Evolutionary conservation across 2,888 invertebrate species (phyloP).

Genomic region (Papilio elwesi): DNA sequence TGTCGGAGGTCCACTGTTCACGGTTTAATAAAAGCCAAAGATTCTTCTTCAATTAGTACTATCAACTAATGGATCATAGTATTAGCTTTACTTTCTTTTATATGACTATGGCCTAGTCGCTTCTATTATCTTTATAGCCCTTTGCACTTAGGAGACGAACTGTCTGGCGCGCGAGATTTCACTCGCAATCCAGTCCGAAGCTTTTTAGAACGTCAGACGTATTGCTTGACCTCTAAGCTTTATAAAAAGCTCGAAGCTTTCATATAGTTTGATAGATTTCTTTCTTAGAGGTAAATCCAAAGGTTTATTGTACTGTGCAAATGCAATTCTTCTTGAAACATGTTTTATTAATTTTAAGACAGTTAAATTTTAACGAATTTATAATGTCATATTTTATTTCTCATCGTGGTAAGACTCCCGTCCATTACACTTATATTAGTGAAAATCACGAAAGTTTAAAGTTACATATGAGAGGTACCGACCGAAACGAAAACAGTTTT

Average conservation of each 20-base stretch:
- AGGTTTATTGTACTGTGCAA: not conserved
- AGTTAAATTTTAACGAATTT: no score
- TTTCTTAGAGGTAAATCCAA: not conserved
- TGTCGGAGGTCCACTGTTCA: no score
- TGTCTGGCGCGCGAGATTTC: slow-evolving; percentile 37
- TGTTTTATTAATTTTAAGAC: not conserved
- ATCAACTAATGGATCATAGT: no score
- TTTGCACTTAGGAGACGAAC: slow-evolving; percentile 37
- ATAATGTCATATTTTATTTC: no score
- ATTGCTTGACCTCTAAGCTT: slow-evolving; percentile 20
- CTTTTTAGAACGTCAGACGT: slow-evolving; percentile 31
- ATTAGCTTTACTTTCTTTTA: not conserved
- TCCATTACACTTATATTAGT: no score
- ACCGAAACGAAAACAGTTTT: no score
- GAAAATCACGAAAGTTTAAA: no score
- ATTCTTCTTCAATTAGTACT: no score
- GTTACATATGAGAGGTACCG: no score
- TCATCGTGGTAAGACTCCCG: no score
- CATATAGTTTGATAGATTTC: not conserved
- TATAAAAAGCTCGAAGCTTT: slow-evolving; percentile 12
- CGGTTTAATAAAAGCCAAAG: no score
- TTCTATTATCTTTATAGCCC: slow-evolving; percentile 30
- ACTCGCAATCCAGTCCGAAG: slow-evolving; percentile 34
- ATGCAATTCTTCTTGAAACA: not conserved
- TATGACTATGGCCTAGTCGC: slow-evolving; percentile 1